A percentile compares a stretch with the other conserved stretches of the same genome.
These are phyloP conservation scores for Pteropus alecto DNA, from an alignment of 2,113 vertebrate genomes.

Conservation along the genomic window DNA sequence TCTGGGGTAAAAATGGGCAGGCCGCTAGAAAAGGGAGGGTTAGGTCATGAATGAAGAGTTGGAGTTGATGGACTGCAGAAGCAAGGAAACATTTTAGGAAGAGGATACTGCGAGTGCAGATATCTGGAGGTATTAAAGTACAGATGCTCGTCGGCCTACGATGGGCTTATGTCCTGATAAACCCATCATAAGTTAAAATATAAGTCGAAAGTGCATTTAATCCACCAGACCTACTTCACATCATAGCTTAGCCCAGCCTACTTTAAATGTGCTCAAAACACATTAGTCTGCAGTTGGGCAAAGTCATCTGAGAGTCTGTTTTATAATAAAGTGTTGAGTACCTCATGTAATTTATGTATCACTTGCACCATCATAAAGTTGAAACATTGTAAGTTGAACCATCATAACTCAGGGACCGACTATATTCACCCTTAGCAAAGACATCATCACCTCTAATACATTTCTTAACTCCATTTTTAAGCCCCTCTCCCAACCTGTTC, in stretches of 20 bases:
- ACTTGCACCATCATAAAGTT: neutral
- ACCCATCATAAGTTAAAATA: neutral
- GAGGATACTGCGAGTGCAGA: neutral
- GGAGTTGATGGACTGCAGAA: neutral
- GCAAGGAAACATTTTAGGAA: neutral
- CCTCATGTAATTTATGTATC: neutral
- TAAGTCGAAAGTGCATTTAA: neutral
- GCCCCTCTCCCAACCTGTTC: neutral
- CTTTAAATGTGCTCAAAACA: neutral
- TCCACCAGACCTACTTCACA: neutral
- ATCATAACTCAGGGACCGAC: neutral
- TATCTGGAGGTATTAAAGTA: neutral
- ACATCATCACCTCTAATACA: neutral
- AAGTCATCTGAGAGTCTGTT: neutral
- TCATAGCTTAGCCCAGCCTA: neutral
- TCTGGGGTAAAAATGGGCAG: neutral
- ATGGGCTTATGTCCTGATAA: neutral
- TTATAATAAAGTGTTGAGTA: neutral
- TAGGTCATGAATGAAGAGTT: neutral
- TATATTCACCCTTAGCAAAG: neutral
- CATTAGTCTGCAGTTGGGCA: neutral
- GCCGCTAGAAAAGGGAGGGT: neutral
- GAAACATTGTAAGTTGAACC: neutral
- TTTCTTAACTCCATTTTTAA: neutral
- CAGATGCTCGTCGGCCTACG: neutral